A percentile compares a stretch with the other conserved stretches of the same genome.
These are phyloP conservation scores for Platycheirus albimanus DNA, from an alignment of 2,888 invertebrate species.

Conservation along the genomic window DNA sequence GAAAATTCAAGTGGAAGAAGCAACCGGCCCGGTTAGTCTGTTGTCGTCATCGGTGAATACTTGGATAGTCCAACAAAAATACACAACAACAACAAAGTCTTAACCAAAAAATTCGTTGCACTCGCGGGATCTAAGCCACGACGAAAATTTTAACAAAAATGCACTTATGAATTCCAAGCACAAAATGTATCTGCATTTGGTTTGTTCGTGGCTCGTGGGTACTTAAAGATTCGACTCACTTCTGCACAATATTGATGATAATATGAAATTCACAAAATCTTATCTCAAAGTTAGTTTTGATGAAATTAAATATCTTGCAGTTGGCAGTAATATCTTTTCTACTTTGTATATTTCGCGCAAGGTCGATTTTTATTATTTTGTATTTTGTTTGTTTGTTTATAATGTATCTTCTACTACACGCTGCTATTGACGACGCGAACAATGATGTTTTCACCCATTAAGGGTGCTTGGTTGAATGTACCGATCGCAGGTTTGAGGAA, in stretches of 20 bases:
- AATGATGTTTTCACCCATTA: constrained; percentile 61
- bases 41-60: neutral
- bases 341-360: neutral
- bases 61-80: constrained; percentile 15
- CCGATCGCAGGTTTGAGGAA: constrained; percentile 45
- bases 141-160: constrained; percentile 33
- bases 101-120: constrained; percentile 62
- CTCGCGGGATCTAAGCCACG: constrained; percentile 23
- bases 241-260: constrained; percentile 11
- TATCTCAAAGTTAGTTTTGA: constrained; percentile 9
- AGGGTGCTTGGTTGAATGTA: constrained; percentile 68
- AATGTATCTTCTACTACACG: constrained; percentile 15
- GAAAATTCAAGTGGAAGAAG: constrained; percentile 3
- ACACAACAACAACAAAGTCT: constrained; percentile 9
- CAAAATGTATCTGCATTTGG: constrained; percentile 31
- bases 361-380: neutral
- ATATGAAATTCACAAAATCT: neutral
- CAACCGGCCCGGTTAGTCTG: constrained; percentile 4
- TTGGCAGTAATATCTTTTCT: constrained; percentile 35
- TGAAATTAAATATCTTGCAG: constrained; percentile 27
- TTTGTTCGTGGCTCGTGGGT: neutral
- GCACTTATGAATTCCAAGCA: constrained; percentile 51
- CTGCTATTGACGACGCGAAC: constrained; percentile 3
- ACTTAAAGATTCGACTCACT: constrained; percentile 43
- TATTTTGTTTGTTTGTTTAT: constrained; percentile 7